Evolutionary conservation across 2,797 vertebrate species (phyloP), one percentile per base, ranked within the genome.

Genomic region (Ctenosaura bakeri): DNA sequence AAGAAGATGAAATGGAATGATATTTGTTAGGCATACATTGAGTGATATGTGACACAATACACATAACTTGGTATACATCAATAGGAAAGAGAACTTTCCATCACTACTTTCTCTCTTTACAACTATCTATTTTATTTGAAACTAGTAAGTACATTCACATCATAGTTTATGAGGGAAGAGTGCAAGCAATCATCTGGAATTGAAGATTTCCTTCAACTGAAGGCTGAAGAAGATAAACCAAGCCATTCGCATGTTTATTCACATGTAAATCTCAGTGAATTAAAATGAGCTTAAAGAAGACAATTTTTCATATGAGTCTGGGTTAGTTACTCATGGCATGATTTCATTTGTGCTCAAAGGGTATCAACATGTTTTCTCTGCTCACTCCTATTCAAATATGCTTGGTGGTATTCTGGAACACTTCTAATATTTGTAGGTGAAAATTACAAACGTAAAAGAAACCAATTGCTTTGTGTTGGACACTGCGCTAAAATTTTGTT

Each of bases 1-100:
- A 95, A 96, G 95, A 93, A 96, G 93, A 96, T 96, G 94, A 96
- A 96, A 96, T 95, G 90, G 92, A 93, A 95, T 1, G 91, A 96
- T 93, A 96, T 82, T 94, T 86, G 92, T 96, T 96, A 96, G 95
- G 89, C 91, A 88, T 91, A 94, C 64, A 93, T n/a, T 88, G 73
- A 85, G 71, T 94, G 94, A 93, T 93, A 95, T 59, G 56, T 18
- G 89, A 95, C 88, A 93, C 46, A 91, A 95, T 90, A 95, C 88
- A 92, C 93, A 94, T 90, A 46, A 80, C 85, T 93, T 71, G 92
- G 42, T 81, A 95, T 12, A 64, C 74, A 94, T 92, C 46, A 92
- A 69, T 46, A 77, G 46, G 59, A 94, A 91, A 92, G 83, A 42
- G 77, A 56, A 71, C 82, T 73, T 91, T 69, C 29, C 4, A 38